Evolutionary conservation across 2,888 invertebrate species (phyloP), one percentile per base, ranked within the genome.

Genomic region (Callimorpha dominula): DNA sequence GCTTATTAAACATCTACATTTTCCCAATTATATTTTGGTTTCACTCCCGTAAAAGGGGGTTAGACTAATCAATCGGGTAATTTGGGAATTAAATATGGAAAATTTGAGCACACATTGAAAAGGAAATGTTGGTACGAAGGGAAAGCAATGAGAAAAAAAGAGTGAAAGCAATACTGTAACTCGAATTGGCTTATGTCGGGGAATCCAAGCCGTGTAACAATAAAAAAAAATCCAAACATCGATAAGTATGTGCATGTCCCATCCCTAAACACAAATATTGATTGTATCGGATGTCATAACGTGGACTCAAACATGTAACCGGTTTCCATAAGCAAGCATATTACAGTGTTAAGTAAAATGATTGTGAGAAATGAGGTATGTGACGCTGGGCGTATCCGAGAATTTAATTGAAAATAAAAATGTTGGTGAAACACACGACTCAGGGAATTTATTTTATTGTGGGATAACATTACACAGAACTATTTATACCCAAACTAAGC

Each of bases 251-350:
- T 20, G 40, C 2, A 1, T 17, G 68, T 60, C 72, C 15, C 80
- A 77, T 76, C 79, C 63, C 80, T 83, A 81, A 60, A 12, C 15
- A 52, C 72, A 79, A 83, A 83, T 83, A 83, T 83, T 83, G 78
- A 82, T 72, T 70, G 64, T 75, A 82, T 78, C 73, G 72, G 74
- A 75, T 84, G 84, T 83, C 83, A 83, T 75, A 83, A 82, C 78
- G 71, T 15, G 70, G 68, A 63, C 57, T 52, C 65, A 42, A 65
- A 68, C 64, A 15, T 46, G 62, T 65, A 62, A 77, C 69, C 68
- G 60, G 70, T 65, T 64, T 60, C 15, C 57, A 68, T 75, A 72
- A 78, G 69, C 68, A 67, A 64, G 65, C 65, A 70, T 71, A 75
- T 80, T 81, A 75, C 68, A 68, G 70, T 15, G 75, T 67, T 60